Evolutionary conservation across 2,797 vertebrate genomes (phyloP).

Genomic region (Prionace glauca): DNA sequence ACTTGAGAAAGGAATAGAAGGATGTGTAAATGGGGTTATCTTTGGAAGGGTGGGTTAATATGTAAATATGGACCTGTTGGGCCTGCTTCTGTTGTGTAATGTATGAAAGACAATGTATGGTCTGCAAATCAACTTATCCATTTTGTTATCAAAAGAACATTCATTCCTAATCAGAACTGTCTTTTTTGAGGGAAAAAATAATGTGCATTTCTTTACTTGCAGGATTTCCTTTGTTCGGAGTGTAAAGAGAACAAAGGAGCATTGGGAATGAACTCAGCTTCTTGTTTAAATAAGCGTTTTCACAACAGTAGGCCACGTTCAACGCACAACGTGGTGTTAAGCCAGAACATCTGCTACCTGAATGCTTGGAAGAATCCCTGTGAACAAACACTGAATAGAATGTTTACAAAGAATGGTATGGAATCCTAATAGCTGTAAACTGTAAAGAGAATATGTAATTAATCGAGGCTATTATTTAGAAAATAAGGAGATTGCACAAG

Average conservation of each 20-base stretch:
- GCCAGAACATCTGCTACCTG: slow-evolving; percentile 46
- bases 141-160: background rate
- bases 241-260: slow-evolving; percentile 47
- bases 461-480: background rate
- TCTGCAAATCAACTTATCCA: background rate
- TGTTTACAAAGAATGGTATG: slow-evolving; percentile 47
- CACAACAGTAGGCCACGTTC: slow-evolving; percentile 39
- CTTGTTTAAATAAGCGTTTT: slow-evolving; percentile 45
- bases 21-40: background rate
- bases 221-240: slow-evolving; percentile 50
- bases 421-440: slow-evolving; percentile 16
- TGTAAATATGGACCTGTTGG: background rate
- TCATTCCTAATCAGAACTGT: background rate
- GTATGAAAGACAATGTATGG: background rate
- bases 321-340: slow-evolving; percentile 39
- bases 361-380: slow-evolving; percentile 50
- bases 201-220: slow-evolving; percentile 36
- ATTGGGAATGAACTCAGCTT: slow-evolving; percentile 48
- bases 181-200: background rate
- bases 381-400: slow-evolving; percentile 46
- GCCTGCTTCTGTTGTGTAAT: too few relatives aligned
- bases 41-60: background rate
- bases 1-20: background rate
- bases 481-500: background rate
- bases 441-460: background rate